Base-by-base conservation (phyloP, 2,797 vertebrate species). In the Parauchenoglanis ngamensis region DNA sequence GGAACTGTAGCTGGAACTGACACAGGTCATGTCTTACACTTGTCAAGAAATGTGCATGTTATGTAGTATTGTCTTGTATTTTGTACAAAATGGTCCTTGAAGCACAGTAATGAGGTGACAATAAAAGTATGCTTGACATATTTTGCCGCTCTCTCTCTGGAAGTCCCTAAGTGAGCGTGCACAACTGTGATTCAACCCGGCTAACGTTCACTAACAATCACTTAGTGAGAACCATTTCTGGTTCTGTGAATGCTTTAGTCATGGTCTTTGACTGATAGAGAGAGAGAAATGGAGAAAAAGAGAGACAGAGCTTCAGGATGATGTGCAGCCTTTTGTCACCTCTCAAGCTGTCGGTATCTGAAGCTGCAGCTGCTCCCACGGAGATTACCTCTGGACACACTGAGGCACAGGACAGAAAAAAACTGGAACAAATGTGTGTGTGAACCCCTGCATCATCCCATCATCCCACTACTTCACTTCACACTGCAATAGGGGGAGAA, bases 371-470 rank as follows among this genome's bases (percentile, higher is more conserved):
- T 80, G 83, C 88, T 91, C 86, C 88, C 86, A 88, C 75, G 68
- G 85, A 88, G 87, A 87, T 84, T 88, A 87, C 19, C 35, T 46
- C 83, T 88, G 59, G 49, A 87, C 68, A 87, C 75, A 88, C 67
- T 70, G 79, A 40, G 75, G 70, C 67, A 85, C 81, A n/a, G 65
- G 63, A 68, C 80, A 84, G 85, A 83, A 78, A 46, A 67, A 82
- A 87, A 87, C 89, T 87, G 83, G 83, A 91, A 89, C 88, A 89
- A 90, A 91, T 88, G 75, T 83, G 63, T 83, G 82, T 89, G 85
- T 88, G 76, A 88, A 87, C 87, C 75, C 72, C 86, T 87, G 46
- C 83, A 85, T 86, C 86, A 86, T 90, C 88, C 83, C 80, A 83
- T 86, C 86, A 86, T 90, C 87, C 79, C 78, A 88, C 59, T 70